Evolutionary conservation across 1,140 invertebrate genomes (phyloP), one percentile per base, ranked within the genome.

Genomic region (Sinella curviseta): DNA sequence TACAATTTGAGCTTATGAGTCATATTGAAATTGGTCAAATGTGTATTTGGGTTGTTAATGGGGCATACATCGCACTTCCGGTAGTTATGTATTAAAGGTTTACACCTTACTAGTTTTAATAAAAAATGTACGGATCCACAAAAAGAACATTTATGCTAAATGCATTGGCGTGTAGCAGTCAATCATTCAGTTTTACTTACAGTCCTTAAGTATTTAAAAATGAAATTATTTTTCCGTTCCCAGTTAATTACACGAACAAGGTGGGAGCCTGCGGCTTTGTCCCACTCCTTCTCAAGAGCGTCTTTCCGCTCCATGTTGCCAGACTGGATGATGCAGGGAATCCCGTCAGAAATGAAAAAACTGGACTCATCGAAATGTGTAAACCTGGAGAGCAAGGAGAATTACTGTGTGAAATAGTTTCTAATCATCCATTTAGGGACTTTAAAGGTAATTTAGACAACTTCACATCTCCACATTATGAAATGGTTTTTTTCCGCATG

Each of bases 191-290:
- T 77, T 39, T 24, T 82, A 78, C 12, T 28, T 79, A 54, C 12
- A 54, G n/a, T 54, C 12, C n/a, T 75, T 75, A 31, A 55, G n/a
- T n/a, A n/a, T n/a, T 77, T 48, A 20, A 48, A 48, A 48, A 48
- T 48, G 20, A 48, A 78, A n/a, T n/a, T n/a, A n/a, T n/a, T n/a
- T n/a, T n/a, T n/a, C n/a, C n/a, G n/a, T 85, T 75, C 83, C 75
- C 90, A 97, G 96, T 97, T 1, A 99, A 99, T 85, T 90, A 93
- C 17, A 94, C 96, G 83, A 94, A 94, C 84, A 96, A 91, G 0
- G 91, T 95, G 16, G 98, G 97, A 26, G 93, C 97, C 1, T 95
- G 98, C 85, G 98, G 98, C 0, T 99, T 99, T 86, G 89, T 97
- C 0, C 98, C 96, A 0, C 89, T 93, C 54, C 93, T 96, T 36